phyloP scores from a whole-genome alignment of 2,797 vertebrate genomes.

The Halcyon leucocephala region DNA sequence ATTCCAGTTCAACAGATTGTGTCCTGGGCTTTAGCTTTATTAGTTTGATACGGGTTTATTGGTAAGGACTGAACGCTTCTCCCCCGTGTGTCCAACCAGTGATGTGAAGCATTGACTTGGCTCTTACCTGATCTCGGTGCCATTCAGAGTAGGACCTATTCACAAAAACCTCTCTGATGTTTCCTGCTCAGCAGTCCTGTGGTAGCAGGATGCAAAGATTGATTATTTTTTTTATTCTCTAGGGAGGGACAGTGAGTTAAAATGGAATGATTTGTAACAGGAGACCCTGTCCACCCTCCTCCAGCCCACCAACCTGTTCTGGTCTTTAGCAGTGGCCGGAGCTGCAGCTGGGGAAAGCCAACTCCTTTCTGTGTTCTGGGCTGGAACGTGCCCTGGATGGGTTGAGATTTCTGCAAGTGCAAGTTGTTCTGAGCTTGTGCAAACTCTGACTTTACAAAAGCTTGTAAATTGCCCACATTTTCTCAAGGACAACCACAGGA shows the following conservation, averaged over 20 bases:
- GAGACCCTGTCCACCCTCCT: accelerated
- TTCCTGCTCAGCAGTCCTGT: not conserved
- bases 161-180: accelerated
- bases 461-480: not conserved
- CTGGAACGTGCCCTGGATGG: accelerated
- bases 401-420: not conserved
- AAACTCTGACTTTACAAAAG: not conserved
- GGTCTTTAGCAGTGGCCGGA: accelerated
- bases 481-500: not conserved
- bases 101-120: not conserved
- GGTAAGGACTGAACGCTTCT: not conserved
- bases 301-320: not conserved
- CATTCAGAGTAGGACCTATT: not conserved
- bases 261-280: not conserved
- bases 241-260: not conserved
- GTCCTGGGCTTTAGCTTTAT: not conserved
- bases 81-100: accelerated
- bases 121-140: not conserved
- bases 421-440: not conserved
- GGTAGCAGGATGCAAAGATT: not conserved
- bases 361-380: accelerated
- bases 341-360: not conserved
- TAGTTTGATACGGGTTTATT: not conserved
- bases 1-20: accelerated
- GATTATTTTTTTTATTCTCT: not conserved